Evolutionary conservation across 2,888 invertebrate genomes (phyloP).

Genomic region (Schrankia costaestrigalis): DNA sequence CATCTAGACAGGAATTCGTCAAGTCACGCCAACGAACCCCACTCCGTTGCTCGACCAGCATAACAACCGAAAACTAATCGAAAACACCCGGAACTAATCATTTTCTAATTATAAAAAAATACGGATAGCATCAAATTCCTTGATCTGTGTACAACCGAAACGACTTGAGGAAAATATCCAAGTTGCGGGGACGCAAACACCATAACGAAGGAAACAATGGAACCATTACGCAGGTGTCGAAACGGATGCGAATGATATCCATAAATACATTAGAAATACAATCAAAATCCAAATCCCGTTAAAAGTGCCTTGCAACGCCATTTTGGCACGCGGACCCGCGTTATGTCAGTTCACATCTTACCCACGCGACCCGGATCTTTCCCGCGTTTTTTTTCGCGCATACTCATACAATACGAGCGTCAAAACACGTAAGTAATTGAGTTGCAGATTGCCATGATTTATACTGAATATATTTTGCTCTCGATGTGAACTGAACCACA

Average conservation of each 20-base stretch:
- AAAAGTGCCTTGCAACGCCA: constrained; percentile 16
- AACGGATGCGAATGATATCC: constrained; percentile 21
- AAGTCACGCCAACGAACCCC: constrained; percentile 60
- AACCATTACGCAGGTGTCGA: constrained; percentile 32
- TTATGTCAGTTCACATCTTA: too few relatives aligned
- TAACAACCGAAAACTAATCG: constrained; percentile 72
- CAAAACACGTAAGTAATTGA: constrained; percentile 46
- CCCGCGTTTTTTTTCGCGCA: constrained; percentile 42
- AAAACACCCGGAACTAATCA: constrained; percentile 75
- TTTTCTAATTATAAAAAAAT: constrained; percentile 70
- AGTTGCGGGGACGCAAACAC: constrained; percentile 20
- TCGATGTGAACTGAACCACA: constrained; percentile 21
- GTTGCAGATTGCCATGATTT: constrained; percentile 26
- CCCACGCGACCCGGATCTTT: constrained; percentile 53
- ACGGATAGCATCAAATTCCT: constrained; percentile 55
- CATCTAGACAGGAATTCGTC: constrained; percentile 65
- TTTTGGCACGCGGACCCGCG: constrained; percentile 16
- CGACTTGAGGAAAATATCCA: constrained; percentile 40
- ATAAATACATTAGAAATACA: constrained; percentile 25
- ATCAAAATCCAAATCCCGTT: constrained; percentile 19
- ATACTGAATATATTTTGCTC: constrained; percentile 24
- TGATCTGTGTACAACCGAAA: constrained; percentile 40
- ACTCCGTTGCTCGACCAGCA: constrained; percentile 34
- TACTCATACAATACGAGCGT: constrained; percentile 30
- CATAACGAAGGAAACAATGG: constrained; percentile 32